Evolutionary conservation across 2,888 invertebrate genomes (phyloP), one percentile per base, ranked within the genome.

Genomic region (Cheilosia grossa): DNA sequence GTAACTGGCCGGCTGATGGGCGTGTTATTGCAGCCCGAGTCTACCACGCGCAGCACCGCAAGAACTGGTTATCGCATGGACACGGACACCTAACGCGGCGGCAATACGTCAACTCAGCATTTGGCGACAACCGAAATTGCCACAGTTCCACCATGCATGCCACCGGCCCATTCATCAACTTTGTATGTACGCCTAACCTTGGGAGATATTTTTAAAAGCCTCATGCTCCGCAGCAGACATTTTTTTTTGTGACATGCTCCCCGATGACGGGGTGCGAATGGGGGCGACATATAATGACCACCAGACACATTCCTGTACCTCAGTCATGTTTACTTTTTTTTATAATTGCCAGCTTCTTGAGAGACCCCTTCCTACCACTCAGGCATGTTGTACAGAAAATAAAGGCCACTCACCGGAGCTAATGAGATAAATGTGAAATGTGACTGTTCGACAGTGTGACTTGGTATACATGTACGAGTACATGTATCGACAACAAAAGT

Each of bases 161-260:
- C 19, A 59, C 24, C 33, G 40, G 30, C 9, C 74, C 64, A 83
- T 80, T 80, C 74, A 83, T 83, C 80, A 80, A 74, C 67, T 56
- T 44, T 27, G 42, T 44, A 51, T 24, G 13, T 4, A 37, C 30
- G 13, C 19, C 49, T 63, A 69, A 33, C 73, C 73, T 74, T 74
- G 44, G 4, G 27, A 40, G 37, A 47, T 73, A 78, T 72, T 66
- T 66, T 59, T 66, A 56, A 51, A 53, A 27, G 15, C 37, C 24
- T 30, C 56, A 17, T 42, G 24, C 37, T 64, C 6, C 2, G 40
- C 56, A 56, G n/a, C 54, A 47, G 54, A 33, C 30, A 66, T 64
- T 70, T 59, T 33, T 5, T 27, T 58, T 66, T 61, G 53, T 47
- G 56, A 47, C 75, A 44, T 24, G 51, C 19, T 24, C 33, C 27